Evolutionary conservation across 2,113 vertebrate genomes (phyloP).

Genomic region (Neotragus pygmaeus): DNA sequence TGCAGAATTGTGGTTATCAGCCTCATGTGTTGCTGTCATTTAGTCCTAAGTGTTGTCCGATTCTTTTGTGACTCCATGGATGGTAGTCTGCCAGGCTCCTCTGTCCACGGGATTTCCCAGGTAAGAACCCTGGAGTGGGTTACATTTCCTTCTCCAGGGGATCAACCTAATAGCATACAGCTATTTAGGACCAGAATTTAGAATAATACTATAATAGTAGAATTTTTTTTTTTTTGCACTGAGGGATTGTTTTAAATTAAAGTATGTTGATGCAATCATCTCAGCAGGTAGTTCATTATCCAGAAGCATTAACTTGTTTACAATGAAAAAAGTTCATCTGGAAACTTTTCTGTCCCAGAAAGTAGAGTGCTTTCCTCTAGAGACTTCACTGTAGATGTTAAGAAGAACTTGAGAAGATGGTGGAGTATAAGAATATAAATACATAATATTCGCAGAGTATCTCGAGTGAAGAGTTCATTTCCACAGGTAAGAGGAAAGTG

Average conservation of each 20-base stretch:
- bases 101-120: neutral
- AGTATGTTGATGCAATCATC: neutral
- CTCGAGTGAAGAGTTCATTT: neutral
- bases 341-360: neutral
- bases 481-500: neutral
- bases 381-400: neutral
- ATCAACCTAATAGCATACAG: too few relatives aligned
- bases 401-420: neutral
- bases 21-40: accelerated
- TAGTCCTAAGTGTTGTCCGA: neutral
- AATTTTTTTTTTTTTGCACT: neutral
- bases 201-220: neutral
- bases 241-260: neutral
- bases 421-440: neutral
- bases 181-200: neutral
- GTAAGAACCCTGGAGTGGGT: neutral
- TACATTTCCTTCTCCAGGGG: too few relatives aligned
- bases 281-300: neutral
- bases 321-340: too few relatives aligned
- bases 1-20: neutral
- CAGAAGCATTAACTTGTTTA: neutral
- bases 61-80: neutral
- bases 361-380: neutral
- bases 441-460: neutral
- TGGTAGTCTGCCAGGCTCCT: neutral